These are phyloP conservation scores for Leptopilina syphax DNA, from an alignment of 2,888 invertebrate species.

Conservation along the genomic window DNA sequence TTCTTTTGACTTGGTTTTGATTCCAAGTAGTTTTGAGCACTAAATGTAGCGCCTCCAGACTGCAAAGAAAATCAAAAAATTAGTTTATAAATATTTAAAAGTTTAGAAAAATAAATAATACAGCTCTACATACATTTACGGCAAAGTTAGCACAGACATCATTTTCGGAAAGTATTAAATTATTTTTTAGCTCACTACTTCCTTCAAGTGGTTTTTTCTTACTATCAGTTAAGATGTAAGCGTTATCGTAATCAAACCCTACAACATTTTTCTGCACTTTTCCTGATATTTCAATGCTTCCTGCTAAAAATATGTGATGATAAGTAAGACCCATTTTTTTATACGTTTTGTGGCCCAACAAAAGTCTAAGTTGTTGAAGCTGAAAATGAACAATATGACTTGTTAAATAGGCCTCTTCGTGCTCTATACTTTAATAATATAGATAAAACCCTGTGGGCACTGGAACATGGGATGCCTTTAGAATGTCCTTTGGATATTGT, in stretches of 20 bases:
- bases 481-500: too few relatives aligned
- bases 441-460: too few relatives aligned
- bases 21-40: slow-evolving; percentile 80
- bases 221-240: slow-evolving; percentile 82
- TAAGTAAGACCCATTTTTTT: slow-evolving; percentile 80
- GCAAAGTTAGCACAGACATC: slow-evolving; percentile 85
- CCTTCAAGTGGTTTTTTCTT: slow-evolving; percentile 82
- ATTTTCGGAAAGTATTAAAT: slow-evolving; percentile 77
- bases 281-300: slow-evolving; percentile 78
- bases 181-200: slow-evolving; percentile 78
- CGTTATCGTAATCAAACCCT: slow-evolving; percentile 81
- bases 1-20: slow-evolving; percentile 80
- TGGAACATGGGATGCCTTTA: too few relatives aligned
- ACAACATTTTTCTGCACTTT: slow-evolving; percentile 80
- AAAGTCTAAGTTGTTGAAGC: slow-evolving; percentile 71
- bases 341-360: slow-evolving; percentile 74
- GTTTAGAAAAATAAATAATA: not conserved
- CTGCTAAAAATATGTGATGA: slow-evolving; percentile 81
- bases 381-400: slow-evolving; percentile 55
- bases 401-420: slow-evolving; percentile 22
- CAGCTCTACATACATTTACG: slow-evolving; percentile 78
- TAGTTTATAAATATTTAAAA: not conserved
- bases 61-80: slow-evolving; percentile 68
- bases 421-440: too few relatives aligned
- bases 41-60: slow-evolving; percentile 83